Evolutionary conservation across 92 coral and sea anemone species (phyloP).

Genomic region (Siderastrea radians): DNA sequence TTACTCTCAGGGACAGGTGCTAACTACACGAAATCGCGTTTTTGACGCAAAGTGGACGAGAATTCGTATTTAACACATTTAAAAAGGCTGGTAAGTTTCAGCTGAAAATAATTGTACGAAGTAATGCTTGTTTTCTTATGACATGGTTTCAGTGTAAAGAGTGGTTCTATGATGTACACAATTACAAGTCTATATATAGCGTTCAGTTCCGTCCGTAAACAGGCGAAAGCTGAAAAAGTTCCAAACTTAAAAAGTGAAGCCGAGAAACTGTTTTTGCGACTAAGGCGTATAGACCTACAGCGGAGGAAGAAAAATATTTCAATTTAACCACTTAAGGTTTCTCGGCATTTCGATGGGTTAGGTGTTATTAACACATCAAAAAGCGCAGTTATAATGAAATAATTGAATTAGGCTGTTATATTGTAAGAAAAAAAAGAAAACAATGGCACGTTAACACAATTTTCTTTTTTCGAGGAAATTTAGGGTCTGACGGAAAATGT

Average conservation of each 20-base stretch:
- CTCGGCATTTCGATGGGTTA: neutral
- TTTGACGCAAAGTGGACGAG: neutral
- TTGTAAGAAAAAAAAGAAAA: neutral
- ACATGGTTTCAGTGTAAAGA: neutral
- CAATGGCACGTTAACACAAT: neutral
- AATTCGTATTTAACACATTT: constrained; percentile 4
- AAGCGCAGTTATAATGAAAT: neutral
- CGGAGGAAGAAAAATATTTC: neutral
- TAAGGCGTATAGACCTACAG: neutral
- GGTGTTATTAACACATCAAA: neutral
- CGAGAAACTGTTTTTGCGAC: no score
- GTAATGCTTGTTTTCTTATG: neutral
- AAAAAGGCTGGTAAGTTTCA: constrained; percentile 1
- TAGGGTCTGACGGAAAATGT: neutral
- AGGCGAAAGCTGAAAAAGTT: neutral
- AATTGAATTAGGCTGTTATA: neutral
- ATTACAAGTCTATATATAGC: neutral
- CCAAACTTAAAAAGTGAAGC: neutral
- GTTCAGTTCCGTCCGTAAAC: neutral
- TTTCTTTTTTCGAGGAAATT: neutral
- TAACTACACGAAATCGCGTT: constrained; percentile 20
- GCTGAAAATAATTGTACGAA: neutral
- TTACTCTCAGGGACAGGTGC: constrained; percentile 33
- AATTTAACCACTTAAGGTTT: neutral
- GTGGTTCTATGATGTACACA: no score